These are phyloP conservation scores for Drosophila percnosoma DNA, from an alignment of 2,888 invertebrate species.

Conservation along the genomic window DNA sequence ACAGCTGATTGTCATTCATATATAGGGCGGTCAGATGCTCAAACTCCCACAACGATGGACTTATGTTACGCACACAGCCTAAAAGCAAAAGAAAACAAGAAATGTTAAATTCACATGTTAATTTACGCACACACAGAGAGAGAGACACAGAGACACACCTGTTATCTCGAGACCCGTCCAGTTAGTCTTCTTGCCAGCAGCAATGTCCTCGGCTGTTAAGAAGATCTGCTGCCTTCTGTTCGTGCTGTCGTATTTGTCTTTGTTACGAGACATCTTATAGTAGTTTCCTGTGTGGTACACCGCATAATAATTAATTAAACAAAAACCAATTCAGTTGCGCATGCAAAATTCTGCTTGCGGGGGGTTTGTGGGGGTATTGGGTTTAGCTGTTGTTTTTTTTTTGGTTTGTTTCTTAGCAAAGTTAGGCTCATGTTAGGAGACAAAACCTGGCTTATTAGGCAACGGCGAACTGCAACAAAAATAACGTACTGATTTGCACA, in stretches of 20 bases:
- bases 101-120: neutral
- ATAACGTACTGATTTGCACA: slow-evolving; percentile 41
- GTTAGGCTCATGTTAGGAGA: slow-evolving; percentile 80
- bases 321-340: slow-evolving; percentile 22
- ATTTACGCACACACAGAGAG: neutral
- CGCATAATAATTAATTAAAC: slow-evolving; percentile 5
- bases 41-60: slow-evolving; percentile 95
- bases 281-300: slow-evolving; percentile 79
- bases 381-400: slow-evolving; percentile 30
- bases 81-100: slow-evolving; percentile 63
- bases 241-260: slow-evolving; percentile 95
- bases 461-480: slow-evolving; percentile 57
- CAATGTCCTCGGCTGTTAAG: slow-evolving; percentile 96
- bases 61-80: slow-evolving; percentile 98
- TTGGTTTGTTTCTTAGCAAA: slow-evolving; percentile 57
- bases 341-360: neutral
- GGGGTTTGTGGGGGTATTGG: slow-evolving; percentile 8
- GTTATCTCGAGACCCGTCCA: slow-evolving; percentile 97
- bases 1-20: slow-evolving; percentile 97
- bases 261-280: slow-evolving; percentile 89
- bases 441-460: slow-evolving; percentile 69
- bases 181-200: slow-evolving; percentile 95
- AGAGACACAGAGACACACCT: slow-evolving; percentile 84
- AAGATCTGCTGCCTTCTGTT: slow-evolving; percentile 94
- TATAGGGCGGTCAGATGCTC: slow-evolving; percentile 97